Conservation (phyloP, 2,113 vertebrate genomes). For the Heptranchias perlo region DNA sequence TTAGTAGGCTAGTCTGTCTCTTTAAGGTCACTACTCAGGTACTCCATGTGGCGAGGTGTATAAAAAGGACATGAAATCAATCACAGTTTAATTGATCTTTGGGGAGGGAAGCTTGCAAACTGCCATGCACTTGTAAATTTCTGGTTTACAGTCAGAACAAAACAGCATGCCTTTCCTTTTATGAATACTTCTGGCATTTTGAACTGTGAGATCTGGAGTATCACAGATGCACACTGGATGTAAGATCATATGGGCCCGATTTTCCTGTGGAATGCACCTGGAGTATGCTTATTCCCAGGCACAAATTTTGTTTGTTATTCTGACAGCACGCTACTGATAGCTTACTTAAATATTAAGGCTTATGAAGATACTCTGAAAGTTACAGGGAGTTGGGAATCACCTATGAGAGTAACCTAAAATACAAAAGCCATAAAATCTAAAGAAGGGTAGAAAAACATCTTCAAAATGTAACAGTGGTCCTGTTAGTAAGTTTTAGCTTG, state of each 20-base stretch:
- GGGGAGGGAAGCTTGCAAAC: background rate
- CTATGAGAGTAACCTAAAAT: background rate
- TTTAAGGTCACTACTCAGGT: background rate
- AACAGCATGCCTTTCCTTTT: background rate
- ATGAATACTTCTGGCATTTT: background rate
- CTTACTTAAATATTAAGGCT: background rate
- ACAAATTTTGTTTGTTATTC: conserved; percentile 8
- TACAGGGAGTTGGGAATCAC: background rate
- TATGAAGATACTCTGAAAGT: background rate
- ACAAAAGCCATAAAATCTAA: background rate
- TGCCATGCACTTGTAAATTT: conserved; percentile 1
- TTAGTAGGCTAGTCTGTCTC: background rate
- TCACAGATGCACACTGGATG: background rate
- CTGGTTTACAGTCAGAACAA: background rate
- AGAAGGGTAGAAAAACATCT: background rate
- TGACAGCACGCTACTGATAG: background rate
- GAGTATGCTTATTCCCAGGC: background rate
- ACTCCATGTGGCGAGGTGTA: background rate
- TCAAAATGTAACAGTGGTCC: background rate
- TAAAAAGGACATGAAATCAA: background rate
- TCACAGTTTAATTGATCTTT: background rate
- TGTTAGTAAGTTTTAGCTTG: background rate
- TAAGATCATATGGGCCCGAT: background rate
- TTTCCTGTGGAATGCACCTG: background rate
- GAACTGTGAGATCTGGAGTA: conserved; percentile 3